Evolutionary conservation across 1,140 invertebrate species (phyloP), one percentile per base, ranked within the genome.

Genomic region (Zaprionus tsacasi): DNA sequence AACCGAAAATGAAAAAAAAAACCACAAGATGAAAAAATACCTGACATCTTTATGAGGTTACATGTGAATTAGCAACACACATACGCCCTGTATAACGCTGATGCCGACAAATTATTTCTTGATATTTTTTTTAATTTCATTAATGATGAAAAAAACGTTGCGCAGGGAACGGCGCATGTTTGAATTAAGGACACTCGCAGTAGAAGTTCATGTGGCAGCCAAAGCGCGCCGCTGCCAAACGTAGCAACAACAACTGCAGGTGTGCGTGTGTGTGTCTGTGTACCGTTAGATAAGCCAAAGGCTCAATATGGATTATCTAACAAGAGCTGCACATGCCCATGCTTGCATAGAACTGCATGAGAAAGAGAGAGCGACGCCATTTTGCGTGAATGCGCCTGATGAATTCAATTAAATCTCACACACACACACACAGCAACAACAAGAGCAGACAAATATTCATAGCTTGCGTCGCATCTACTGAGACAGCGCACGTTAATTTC

Each of bases 101-200:
- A 67, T 50, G 25, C 13, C 11, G 15, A 2, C 15, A 48, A 21
- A 40, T 50, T 50, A 48, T 48, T 40, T n/a, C 30, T n/a, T 59
- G 27, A 0, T 2, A 30, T 30, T 30, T 30, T 30, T 30, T 30
- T 1, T 1, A 30, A 30, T 30, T 30, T 30, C 27, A 30, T 30
- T 5, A 30, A 30, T 21, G 21, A 21, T 40, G 21, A 12, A 13
- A 77, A 63, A 36, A 61, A 33, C 21, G 55, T 43, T 61, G 70
- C 60, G 59, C 59, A 70, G 60, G 57, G 60, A 60, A 68, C 70
- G 60, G 82, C 77, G 89, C 89, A 91, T 91, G 89, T 77, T 89
- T 91, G 76, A 87, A 86, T 86, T 88, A 78, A 70, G 81, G 89
- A 89, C 83, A 91, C 72, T 82, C 88, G 83, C 89, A 91, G 82